Evolutionary conservation across 2,888 invertebrate species (phyloP), one percentile per base, ranked within the genome.

Genomic region (Mystacides longicornis): DNA sequence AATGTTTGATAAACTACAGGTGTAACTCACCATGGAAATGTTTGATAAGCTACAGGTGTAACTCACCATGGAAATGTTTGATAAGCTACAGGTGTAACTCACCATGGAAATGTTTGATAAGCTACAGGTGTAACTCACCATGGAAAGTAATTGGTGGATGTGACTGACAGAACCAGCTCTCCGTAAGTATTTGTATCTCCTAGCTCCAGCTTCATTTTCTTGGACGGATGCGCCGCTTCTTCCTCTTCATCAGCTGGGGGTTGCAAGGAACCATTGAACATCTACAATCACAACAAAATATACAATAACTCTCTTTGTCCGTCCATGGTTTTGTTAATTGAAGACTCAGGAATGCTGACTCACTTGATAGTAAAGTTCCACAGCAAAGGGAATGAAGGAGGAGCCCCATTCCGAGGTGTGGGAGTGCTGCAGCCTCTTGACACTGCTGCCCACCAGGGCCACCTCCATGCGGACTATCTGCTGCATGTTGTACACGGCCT

Each of bases 291-390:
- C 5, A 27, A 27, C 11, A 27, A 27, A 5, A 27, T 11, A 27
- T 11, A 11, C 11, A 11, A 7, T 27, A 27, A 27, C 27, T 27
- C 27, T 7, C 5, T 27, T 27, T 27, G 27, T 27, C 11, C 27
- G 11, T 27, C 27, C 5, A 27, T 27, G 27, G 5, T 27, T 27
- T 27, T 27, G 5, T 27, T 27, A 27, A 7, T 27, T 27, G 11
- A 27, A 27, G 5, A 27, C 27, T 27, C 11, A 27, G 7, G 11
- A 27, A 7, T 27, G 11, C 27, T 5, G 27, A 27, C 5, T 16
- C 18, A 76, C 76, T 71, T 74, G 74, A 64, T 69, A 73, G 64
- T 69, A 70, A 2, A 71, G 68, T 27, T 69, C 65, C 23, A 76
- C 73, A 16, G 74, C 68, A 27, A 76, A 67, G 63, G 58, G 60